Percentiles rank a stretch among this genome's conserved stretches.
These are phyloP conservation scores for Syndactyla subalaris DNA, from an alignment of 2,797 vertebrate genomes.

Conservation along the genomic window DNA sequence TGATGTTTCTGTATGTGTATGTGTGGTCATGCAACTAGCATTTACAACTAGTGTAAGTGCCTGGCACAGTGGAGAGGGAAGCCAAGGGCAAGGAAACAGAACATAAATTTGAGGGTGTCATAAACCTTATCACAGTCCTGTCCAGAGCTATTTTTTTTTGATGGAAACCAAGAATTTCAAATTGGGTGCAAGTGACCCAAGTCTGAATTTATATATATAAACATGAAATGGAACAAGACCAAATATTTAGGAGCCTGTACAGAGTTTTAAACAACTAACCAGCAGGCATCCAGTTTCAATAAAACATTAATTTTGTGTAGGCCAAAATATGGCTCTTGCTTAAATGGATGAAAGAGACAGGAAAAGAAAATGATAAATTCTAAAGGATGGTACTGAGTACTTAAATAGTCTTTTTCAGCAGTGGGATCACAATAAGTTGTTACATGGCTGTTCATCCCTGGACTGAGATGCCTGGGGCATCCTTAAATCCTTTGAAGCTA, in stretches of 20 bases:
- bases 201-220: conserved; percentile 9
- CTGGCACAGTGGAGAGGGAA: neutral
- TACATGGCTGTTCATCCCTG: neutral
- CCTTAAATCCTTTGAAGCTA: neutral
- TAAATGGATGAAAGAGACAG: neutral
- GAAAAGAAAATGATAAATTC: neutral
- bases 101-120: neutral
- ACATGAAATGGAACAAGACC: neutral
- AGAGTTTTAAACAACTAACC: neutral
- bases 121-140: neutral
- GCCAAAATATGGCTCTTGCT: neutral
- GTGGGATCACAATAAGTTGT: neutral
- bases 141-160: neutral
- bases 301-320: neutral
- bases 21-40: neutral
- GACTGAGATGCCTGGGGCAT: neutral
- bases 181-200: neutral
- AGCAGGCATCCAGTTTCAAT: neutral
- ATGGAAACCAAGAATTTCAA: conserved; percentile 19
- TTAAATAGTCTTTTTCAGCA: neutral
- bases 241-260: conserved; percentile 19
- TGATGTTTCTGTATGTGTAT: neutral
- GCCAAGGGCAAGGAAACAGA: neutral
- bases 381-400: neutral
- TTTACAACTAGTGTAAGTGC: neutral